Conservation (phyloP, 2,113 vertebrate genomes). For the Nestor notabilis region DNA sequence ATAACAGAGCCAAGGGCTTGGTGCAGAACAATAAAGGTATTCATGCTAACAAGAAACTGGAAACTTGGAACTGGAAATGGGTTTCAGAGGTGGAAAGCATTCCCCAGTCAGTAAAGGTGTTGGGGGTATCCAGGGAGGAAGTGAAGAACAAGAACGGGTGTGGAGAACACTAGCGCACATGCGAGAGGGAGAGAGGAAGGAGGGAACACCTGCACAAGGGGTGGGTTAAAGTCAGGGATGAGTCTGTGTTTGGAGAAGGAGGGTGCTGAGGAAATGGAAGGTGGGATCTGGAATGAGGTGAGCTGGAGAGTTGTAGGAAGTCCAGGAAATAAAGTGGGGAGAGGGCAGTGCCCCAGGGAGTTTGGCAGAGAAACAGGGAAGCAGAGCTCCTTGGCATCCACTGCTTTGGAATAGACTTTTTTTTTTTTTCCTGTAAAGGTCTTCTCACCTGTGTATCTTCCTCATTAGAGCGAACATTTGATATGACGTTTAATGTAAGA, state of each 20-base stretch:
- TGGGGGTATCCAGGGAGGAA: not conserved
- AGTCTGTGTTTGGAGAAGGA: not conserved
- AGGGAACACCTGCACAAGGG: not conserved
- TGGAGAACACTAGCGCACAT: not conserved
- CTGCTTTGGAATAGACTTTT: not conserved
- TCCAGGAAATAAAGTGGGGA: not conserved
- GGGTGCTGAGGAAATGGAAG: not conserved
- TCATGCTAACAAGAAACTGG: not conserved
- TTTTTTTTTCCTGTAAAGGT: not conserved
- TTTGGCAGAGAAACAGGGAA: not conserved
- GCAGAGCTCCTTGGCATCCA: not conserved
- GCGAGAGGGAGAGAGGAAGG: not conserved
- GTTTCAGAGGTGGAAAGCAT: not conserved
- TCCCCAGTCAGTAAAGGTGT: not conserved
- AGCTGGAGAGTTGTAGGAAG: not conserved
- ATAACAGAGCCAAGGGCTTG: not conserved
- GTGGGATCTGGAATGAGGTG: not conserved
- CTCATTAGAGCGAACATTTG: not conserved
- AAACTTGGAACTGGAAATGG: not conserved
- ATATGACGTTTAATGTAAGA: not conserved
- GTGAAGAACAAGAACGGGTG: not conserved
- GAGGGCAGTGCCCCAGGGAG: not conserved
- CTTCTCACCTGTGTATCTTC: not conserved
- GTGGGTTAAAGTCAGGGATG: not conserved
- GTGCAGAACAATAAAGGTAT: not conserved